phyloP scores from a whole-genome alignment of 2,797 vertebrate species.

The Myiotriccus ornatus region DNA sequence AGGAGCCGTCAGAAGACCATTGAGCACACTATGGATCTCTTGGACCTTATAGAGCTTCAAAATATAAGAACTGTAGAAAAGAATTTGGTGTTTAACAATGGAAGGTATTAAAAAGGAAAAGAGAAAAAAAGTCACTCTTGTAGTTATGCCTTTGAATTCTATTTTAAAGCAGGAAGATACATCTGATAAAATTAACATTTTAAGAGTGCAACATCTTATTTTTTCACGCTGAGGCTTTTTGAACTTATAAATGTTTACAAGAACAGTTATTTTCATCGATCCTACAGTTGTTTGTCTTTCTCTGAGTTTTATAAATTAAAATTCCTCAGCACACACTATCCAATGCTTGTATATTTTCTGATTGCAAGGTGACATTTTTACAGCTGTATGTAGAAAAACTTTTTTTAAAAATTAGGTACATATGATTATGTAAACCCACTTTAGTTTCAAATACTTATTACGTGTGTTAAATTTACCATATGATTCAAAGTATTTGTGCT shows the following conservation, averaged over 20 bases:
- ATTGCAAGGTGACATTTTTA: background rate
- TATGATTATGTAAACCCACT: background rate
- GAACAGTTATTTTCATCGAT: background rate
- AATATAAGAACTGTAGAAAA: background rate
- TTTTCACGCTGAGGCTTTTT: background rate
- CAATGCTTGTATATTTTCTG: background rate
- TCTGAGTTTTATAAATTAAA: background rate
- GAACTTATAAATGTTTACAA: background rate
- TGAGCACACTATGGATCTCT: background rate
- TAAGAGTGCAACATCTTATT: background rate
- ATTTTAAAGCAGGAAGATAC: background rate
- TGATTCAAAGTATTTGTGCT: background rate
- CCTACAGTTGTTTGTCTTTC: background rate
- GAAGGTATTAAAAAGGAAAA: background rate
- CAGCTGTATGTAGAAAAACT: background rate
- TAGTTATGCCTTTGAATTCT: background rate
- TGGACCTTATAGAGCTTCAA: background rate
- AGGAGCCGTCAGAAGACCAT: background rate
- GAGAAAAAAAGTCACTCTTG: background rate
- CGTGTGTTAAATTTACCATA: background rate
- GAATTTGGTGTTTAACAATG: background rate
- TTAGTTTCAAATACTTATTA: background rate
- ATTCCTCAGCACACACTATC: background rate
- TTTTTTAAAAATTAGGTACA: background rate
- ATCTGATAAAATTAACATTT: background rate